Base-by-base conservation (phyloP, 2,888 invertebrate species). In the Nomada fucata region DNA sequence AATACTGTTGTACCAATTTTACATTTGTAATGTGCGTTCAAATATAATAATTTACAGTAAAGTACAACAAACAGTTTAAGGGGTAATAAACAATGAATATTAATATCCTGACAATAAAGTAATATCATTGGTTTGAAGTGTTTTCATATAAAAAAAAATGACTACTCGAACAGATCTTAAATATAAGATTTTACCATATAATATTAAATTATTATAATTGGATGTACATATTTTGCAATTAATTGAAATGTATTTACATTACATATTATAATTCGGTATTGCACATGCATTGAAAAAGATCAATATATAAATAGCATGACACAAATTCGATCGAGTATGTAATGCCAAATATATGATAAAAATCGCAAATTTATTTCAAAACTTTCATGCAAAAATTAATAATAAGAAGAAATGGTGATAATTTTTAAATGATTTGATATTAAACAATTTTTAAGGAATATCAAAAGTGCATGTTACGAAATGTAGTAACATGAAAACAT, bases 231-330 rank as follows among this genome's bases (percentile, higher is more conserved):
- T 72, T 10, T 52, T 60, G 60, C 55, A 67, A 73, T 77, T 65
- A 50, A 83, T 80, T 73, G 20, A 47, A 60, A n/a, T 7, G 36
- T 36, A 36, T 36, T 36, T 36, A 36, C 20, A 68, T 76, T 84
- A 60, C 57, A 23, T 71, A 76, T 79, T 80, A 71, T 82, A 80
- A 84, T 77, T 83, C 77, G 36, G 71, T 78, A 69, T 75, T 79
- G 18, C 69, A 71, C 59, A 50, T 63, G 47, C 52, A 67, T 71
- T 77, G 67, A 26, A 50, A 64, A 29, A 20, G 50, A 57, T 23
- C 52, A 76, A 65, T 55, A 15, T 15, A 47, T 47, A 47, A 47
- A 47, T 2, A 47, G 47, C 47, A 47, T 47, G 47, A 47, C 3
- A 15, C 15, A 36, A 36, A 47, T 15, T 47, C 47, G 47, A 47